Conservation (phyloP, 2,888 invertebrate species). For the Drosophila ustulata region DNA sequence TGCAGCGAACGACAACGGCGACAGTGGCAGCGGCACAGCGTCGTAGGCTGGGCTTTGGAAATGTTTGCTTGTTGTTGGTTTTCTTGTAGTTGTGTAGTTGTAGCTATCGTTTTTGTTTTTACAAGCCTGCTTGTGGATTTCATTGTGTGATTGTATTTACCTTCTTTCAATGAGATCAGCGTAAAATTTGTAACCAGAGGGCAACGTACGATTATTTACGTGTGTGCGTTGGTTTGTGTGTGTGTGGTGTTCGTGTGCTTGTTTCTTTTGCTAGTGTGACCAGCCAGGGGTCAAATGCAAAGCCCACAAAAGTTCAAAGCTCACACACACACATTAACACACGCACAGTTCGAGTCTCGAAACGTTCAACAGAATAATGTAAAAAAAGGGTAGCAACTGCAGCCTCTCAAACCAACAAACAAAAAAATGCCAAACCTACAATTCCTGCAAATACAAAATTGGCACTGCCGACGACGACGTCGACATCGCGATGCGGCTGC, state of each 20-base stretch:
- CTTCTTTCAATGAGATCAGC: slow-evolving; percentile 78
- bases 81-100: slow-evolving; percentile 37
- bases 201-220: slow-evolving; percentile 72
- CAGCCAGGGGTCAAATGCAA: slow-evolving; percentile 46
- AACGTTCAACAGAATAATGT: slow-evolving; percentile 33
- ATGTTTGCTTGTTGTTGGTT: slow-evolving; percentile 54
- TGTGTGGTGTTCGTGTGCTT: slow-evolving; percentile 9
- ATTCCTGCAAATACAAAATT: slow-evolving; percentile 25
- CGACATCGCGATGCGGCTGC: slow-evolving; percentile 1
- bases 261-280: slow-evolving; percentile 14
- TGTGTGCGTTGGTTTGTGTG: slow-evolving; percentile 24
- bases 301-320: slow-evolving; percentile 61
- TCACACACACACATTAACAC: slow-evolving; percentile 15
- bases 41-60: slow-evolving; percentile 59
- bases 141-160: slow-evolving; percentile 36
- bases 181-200: slow-evolving; percentile 63
- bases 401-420: slow-evolving; percentile 32
- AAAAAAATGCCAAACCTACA: slow-evolving; percentile 35
- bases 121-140: slow-evolving; percentile 60
- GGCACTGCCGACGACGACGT: slow-evolving; percentile 31
- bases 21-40: slow-evolving; percentile 4
- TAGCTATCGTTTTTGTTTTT: slow-evolving; percentile 31
- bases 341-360: neutral
- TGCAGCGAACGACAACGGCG: slow-evolving; percentile 30
- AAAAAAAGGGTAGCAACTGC: slow-evolving; percentile 48